phyloP scores from a whole-genome alignment of 2,113 vertebrate genomes.

The Anoura caudifer region DNA sequence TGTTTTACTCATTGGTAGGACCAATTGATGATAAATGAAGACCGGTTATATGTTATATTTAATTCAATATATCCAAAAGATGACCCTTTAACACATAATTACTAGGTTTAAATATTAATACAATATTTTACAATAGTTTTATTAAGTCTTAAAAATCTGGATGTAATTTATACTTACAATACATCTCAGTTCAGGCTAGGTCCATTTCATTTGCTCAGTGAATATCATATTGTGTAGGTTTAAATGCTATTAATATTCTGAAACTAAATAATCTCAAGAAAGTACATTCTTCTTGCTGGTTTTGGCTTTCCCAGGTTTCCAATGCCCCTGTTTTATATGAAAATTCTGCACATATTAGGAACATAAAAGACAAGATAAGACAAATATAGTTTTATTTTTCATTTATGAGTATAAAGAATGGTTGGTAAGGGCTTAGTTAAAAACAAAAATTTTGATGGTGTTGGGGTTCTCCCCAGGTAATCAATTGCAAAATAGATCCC shows the following conservation, averaged over 20 bases:
- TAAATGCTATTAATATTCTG: neutral
- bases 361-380: conserved; percentile 25
- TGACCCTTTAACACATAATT: neutral
- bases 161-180: neutral
- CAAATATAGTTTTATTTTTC: conserved; percentile 1
- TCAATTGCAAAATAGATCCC: neutral
- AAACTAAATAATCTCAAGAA: neutral
- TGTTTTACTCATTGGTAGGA: neutral
- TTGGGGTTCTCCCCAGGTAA: neutral
- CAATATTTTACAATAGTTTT: neutral
- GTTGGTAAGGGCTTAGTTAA: neutral
- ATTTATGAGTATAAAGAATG: conserved; percentile 12
- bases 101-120: neutral
- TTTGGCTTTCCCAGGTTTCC: neutral
- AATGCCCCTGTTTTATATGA: neutral
- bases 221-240: neutral
- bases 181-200: neutral
- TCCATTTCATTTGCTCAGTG: neutral
- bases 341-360: conserved; percentile 5
- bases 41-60: neutral
- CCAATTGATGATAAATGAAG: neutral
- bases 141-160: conserved; percentile 20
- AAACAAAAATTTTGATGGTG: neutral
- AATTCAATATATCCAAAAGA: neutral
- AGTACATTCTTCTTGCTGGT: neutral